phyloP scores from a whole-genome alignment of 2,113 vertebrate genomes.

The Cinclus mexicanus region DNA sequence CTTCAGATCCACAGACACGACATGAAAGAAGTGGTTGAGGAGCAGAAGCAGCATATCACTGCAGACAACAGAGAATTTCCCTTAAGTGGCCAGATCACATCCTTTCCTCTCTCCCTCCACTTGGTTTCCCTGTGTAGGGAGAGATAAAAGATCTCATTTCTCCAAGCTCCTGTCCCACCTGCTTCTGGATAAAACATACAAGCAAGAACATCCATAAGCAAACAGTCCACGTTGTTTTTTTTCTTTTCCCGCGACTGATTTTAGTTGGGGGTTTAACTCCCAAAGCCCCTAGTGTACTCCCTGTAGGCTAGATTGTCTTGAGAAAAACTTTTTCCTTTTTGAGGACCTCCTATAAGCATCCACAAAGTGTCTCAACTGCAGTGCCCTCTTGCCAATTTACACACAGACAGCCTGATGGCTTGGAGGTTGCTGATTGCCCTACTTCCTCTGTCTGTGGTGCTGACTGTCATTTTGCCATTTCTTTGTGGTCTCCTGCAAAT shows the following conservation, averaged over 20 bases:
- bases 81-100: neutral
- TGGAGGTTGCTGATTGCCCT: accelerated
- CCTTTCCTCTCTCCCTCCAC: neutral
- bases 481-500: neutral
- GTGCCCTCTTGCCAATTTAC: neutral
- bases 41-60: neutral
- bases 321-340: neutral
- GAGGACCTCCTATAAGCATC: neutral
- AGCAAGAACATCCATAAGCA: neutral
- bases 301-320: neutral
- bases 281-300: neutral
- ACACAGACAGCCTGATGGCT: neutral
- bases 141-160: neutral
- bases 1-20: neutral
- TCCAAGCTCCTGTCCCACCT: neutral
- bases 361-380: neutral
- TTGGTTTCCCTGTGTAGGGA: neutral
- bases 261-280: neutral
- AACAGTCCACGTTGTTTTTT: neutral
- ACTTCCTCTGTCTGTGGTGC: neutral
- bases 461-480: neutral
- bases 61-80: neutral
- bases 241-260: neutral
- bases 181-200: neutral
- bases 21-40: neutral